Conservation (phyloP, 2,113 vertebrate species). For the Catharus bicknelli region DNA sequence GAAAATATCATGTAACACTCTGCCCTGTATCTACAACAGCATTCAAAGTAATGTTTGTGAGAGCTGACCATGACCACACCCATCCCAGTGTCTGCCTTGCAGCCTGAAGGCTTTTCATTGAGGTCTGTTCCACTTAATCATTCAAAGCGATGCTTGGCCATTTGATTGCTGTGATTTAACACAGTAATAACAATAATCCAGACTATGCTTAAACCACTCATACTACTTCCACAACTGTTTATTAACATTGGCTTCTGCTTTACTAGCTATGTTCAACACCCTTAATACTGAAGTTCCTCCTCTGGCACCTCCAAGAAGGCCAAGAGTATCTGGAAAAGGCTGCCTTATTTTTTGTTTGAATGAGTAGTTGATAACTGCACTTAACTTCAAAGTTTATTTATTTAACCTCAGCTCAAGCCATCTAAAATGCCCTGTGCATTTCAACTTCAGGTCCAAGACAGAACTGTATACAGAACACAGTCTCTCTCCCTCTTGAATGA, state of each 20-base stretch:
- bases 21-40: constrained; percentile 40
- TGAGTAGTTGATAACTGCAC: constrained; percentile 30
- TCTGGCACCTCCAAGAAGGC: constrained; percentile 21
- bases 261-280: constrained; percentile 66
- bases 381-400: constrained; percentile 35
- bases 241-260: constrained; percentile 73
- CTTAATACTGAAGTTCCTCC: constrained; percentile 55
- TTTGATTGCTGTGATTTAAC: constrained; percentile 68
- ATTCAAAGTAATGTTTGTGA: constrained; percentile 59
- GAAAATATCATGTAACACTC: constrained; percentile 63
- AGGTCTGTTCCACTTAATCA: constrained; percentile 43
- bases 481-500: neutral
- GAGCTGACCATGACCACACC: constrained; percentile 39
- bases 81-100: neutral
- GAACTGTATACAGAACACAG: neutral
- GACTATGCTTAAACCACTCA: constrained; percentile 62
- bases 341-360: constrained; percentile 38
- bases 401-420: constrained; percentile 33
- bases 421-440: neutral
- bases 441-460: neutral
- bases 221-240: constrained; percentile 63
- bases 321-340: constrained; percentile 28
- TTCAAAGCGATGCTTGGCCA: constrained; percentile 53
- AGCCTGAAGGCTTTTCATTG: constrained; percentile 51
- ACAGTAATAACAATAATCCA: constrained; percentile 67